Evolutionary conservation across 2,888 invertebrate species (phyloP), one percentile per base, ranked within the genome.

Genomic region (Cheilosia variabilis): DNA sequence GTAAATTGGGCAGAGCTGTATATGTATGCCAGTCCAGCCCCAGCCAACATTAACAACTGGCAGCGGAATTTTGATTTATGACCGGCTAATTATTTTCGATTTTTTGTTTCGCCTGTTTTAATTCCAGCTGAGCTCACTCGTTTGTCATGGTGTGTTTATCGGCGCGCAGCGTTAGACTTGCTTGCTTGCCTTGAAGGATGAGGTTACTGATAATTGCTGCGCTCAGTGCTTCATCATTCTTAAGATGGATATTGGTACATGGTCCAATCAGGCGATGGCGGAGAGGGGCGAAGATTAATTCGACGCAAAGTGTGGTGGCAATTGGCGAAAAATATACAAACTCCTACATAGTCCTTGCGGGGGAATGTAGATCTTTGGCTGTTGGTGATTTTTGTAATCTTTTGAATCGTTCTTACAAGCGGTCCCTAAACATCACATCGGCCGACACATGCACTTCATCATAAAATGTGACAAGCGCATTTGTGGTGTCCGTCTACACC

Each of bases 51-150:
- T 75, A 78, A 63, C 57, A 73, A 62, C 69, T 55, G 57, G 63
- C 86, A 77, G 68, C 50, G 76, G 76, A 81, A 71, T 72, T 80
- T 86, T 86, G 86, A 86, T 86, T 86, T 86, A 86, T 81, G 50
- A 31, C 72, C 76, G n/a, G 57, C 76, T 86, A 86, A 86, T 86
- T 86, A 81, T 76, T 86, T 79, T 83, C 22, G 34, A 41, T 69
- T 65, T 60, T 58, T 41, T 50, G 62, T 53, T 34, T 68, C 10
- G 60, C 55, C 62, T 78, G 66, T 65, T 81, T 71, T 58, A 80
- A 75, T 75, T 76, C 63, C 76, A 27, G 58, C 68, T 9, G 76
- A 58, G 43, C 58, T 75, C 68, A 27, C 60, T 79, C 57, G 53
- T 17, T 65, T 83, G 69, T 57, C 66, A 19, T 52, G 57, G 43